Percentiles rank a stretch among this genome's conserved stretches.
Conservation (phyloP, 1,140 invertebrate species). For the Formica selysi region DNA sequence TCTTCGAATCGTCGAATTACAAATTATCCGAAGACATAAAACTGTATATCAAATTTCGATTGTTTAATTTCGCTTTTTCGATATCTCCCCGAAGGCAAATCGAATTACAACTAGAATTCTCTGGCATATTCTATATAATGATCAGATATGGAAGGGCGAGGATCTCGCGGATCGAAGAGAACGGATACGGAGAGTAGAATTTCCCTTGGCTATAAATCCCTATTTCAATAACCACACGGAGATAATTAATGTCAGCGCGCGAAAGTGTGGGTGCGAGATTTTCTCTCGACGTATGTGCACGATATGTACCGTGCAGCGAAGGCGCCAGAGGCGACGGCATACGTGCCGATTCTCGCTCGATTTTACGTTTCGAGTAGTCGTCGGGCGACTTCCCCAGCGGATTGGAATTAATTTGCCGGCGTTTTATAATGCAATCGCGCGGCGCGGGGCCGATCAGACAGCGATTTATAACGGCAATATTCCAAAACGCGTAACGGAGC, state of each 20-base stretch:
- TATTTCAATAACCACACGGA: slow-evolving; percentile 73
- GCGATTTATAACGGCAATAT: slow-evolving; percentile 81
- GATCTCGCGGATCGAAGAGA: slow-evolving; percentile 46
- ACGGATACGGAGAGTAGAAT: slow-evolving; percentile 10
- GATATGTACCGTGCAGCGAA: slow-evolving; percentile 13
- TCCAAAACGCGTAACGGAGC: slow-evolving; percentile 53
- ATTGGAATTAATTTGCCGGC: slow-evolving; percentile 82
- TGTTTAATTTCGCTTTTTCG: slow-evolving; percentile 29
- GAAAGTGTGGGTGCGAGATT: slow-evolving; percentile 26
- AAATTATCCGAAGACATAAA: slow-evolving; percentile 15
- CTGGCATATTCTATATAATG: slow-evolving; percentile 1
- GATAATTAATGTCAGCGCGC: slow-evolving; percentile 67
- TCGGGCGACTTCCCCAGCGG: slow-evolving; percentile 41
- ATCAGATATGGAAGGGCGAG: slow-evolving; percentile 9
- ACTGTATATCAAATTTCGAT: neutral
- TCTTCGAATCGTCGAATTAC: neutral
- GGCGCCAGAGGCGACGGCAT: neutral
- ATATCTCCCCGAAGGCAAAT: neutral
- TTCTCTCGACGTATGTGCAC: slow-evolving; percentile 33
- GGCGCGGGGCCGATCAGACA: slow-evolving; percentile 54
- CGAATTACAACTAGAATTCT: slow-evolving; percentile 33
- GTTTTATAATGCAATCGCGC: slow-evolving; percentile 83
- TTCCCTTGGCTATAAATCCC: slow-evolving; percentile 72
- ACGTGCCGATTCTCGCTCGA: slow-evolving; percentile 68
- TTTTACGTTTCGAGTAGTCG: slow-evolving; percentile 72